Evolutionary conservation across 2,888 invertebrate species (phyloP), one percentile per base, ranked within the genome.

Genomic region (Bellardia pandia): DNA sequence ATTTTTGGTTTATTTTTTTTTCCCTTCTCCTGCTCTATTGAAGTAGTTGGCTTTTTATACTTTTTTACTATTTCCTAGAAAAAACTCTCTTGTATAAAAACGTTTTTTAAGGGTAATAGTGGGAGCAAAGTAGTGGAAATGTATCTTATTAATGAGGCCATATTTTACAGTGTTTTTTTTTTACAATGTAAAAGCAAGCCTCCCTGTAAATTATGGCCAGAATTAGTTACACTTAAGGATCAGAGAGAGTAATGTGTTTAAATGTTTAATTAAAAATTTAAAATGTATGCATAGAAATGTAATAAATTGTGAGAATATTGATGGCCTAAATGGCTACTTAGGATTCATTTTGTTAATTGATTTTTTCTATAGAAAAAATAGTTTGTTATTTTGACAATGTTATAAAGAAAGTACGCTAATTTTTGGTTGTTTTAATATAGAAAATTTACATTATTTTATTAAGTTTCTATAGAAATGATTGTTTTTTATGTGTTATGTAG

Each of bases 101-200:
- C 13, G 40, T 56, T 40, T 40, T 62, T 30, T 33, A 53, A 74
- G 48, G 56, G 66, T 58, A 45, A 78, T 56, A 60, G 58, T 68
- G 8, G 23, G 23, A 53, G 37, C 51, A 68, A 42, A 42, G 3
- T 48, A 51, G 66, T 72, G 68, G 30, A 77, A 84, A 80, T 80
- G 33, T 77, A 77, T 84, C 68, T 77, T 81, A 66, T 81, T 84
- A 86, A 81, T 87, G 86, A 81, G 84, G 77, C 72, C 72, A 84
- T 80, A 74, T 84, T 74, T 80, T 64, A 42, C 14, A 37, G 16
- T 45, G 56, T 74, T 74, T n/a, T 66, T 71, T 45, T n/a, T 1
- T 42, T 56, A 33, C 14, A 0, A 5, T 23, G 23, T 13, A 2
- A 51, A 62, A 51, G 16, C 23, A 14, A 16, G 13, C 53, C 71